Percentiles rank a stretch among this genome's conserved stretches.
Evolutionary conservation across 2,113 vertebrate species (phyloP).

Genomic region (Dasypus novemcinctus): DNA sequence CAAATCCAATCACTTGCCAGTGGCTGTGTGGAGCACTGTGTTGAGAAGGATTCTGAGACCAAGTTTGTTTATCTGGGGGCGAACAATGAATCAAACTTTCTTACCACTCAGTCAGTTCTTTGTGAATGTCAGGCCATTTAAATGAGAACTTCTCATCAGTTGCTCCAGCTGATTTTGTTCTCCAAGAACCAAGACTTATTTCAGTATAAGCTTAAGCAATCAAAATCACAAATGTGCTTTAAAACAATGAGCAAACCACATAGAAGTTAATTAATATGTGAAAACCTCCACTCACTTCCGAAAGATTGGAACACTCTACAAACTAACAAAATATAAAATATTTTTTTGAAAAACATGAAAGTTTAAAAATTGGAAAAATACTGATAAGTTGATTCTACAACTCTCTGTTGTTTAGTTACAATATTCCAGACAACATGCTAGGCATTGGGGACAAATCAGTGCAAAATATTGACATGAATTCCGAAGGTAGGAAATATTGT

Average conservation of each 20-base stretch:
- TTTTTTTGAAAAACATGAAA: not conserved
- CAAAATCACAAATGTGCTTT: slow-evolving; percentile 14
- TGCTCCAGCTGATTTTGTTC: not conserved
- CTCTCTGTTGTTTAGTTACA: not conserved
- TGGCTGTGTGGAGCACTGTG: not conserved
- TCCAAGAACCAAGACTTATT: not conserved
- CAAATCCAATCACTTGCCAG: not conserved
- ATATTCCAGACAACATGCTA: not conserved
- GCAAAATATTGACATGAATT: not conserved
- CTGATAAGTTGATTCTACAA: not conserved
- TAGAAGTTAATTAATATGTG: not conserved
- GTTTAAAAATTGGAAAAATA: not conserved
- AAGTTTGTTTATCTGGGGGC: not conserved
- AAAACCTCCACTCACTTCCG: not conserved
- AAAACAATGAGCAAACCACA: not conserved
- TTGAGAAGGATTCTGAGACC: not conserved
- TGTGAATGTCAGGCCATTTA: not conserved
- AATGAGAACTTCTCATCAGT: not conserved
- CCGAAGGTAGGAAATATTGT: not conserved
- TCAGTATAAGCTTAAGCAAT: not conserved
- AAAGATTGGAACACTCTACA: not conserved
- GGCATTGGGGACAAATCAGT: not conserved
- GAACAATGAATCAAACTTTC: not conserved
- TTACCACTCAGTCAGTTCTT: not conserved
- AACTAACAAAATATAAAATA: not conserved